These are phyloP conservation scores for Sinonovacula constricta DNA, from an alignment of 1,140 invertebrate genomes.

Conservation along the genomic window DNA sequence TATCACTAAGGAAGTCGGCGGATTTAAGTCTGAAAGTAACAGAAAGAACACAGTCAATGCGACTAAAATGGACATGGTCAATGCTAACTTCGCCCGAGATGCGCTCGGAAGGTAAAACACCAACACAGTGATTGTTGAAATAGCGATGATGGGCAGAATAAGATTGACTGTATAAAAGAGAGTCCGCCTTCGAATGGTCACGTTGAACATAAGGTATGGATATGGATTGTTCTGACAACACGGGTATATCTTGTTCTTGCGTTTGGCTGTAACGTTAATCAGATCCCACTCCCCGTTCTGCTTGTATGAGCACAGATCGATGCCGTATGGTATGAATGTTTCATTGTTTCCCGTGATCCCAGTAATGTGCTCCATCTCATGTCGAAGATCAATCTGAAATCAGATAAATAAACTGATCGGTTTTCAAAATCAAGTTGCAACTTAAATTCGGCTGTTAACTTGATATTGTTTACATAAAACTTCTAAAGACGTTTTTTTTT, in stretches of 20 bases:
- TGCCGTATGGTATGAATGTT: constrained; percentile 61
- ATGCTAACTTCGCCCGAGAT: constrained; percentile 98
- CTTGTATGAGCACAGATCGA: constrained; percentile 75
- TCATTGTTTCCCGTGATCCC: neutral
- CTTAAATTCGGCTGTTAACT: too few relatives aligned
- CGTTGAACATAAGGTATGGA: constrained; percentile 77
- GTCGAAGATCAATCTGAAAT: constrained; percentile 18
- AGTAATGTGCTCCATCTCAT: neutral
- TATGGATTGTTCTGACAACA: constrained; percentile 74
- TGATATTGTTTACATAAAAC: too few relatives aligned
- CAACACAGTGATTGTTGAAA: constrained; percentile 96
- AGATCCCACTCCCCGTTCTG: constrained; percentile 99
- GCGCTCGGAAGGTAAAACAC: constrained; percentile 99
- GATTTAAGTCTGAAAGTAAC: constrained; percentile 98
- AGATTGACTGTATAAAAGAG: constrained; percentile 78
- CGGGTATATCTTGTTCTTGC: constrained; percentile 70
- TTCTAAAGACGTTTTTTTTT: too few relatives aligned
- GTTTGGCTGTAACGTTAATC: constrained; percentile 80
- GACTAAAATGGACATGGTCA: constrained; percentile 99
- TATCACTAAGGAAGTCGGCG: constrained; percentile 97
- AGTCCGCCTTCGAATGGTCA: constrained; percentile 76
- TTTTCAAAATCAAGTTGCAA: too few relatives aligned
- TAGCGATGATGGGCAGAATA: constrained; percentile 78
- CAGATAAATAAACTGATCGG: neutral
- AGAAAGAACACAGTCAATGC: constrained; percentile 99